phyloP scores from a whole-genome alignment of 2,888 invertebrate species.

The Autographa pulchrina region DNA sequence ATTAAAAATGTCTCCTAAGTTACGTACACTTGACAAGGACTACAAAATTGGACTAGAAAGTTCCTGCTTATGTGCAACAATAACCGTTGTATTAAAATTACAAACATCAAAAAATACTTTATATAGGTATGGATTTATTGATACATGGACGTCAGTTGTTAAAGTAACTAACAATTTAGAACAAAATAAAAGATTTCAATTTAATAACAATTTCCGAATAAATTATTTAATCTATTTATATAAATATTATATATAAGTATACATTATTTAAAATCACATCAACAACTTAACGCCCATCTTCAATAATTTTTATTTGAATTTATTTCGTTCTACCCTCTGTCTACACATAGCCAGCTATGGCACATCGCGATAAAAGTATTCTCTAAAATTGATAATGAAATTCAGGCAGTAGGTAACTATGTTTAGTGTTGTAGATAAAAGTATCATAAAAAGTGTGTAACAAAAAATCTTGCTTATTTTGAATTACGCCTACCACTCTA shows the following conservation, averaged over 20 bases:
- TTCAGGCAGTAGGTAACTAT: conserved; percentile 5
- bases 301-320: conserved; percentile 20
- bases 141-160: conserved; percentile 1
- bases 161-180: not conserved
- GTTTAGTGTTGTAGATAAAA: conserved; percentile 6
- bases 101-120: conserved; percentile 37
- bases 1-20: conserved; percentile 37
- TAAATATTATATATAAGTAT: conserved; percentile 15
- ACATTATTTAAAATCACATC: conserved; percentile 6
- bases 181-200: conserved; percentile 2
- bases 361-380: conserved; percentile 24
- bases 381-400: conserved; percentile 13
- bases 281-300: conserved; percentile 19
- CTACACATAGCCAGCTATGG: conserved; percentile 30
- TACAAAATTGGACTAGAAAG: conserved; percentile 60
- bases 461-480: conserved; percentile 10
- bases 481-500: conserved; percentile 23
- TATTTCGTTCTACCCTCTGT: not conserved
- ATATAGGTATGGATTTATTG: conserved; percentile 24
- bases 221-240: not conserved
- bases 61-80: conserved; percentile 48
- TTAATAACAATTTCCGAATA: not conserved
- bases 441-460: conserved; percentile 13
- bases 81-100: conserved; percentile 36
- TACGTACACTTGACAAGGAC: conserved; percentile 54